These are phyloP conservation scores for Lithophane semibrunnea DNA, from an alignment of 2,888 invertebrate genomes.

Conservation along the genomic window DNA sequence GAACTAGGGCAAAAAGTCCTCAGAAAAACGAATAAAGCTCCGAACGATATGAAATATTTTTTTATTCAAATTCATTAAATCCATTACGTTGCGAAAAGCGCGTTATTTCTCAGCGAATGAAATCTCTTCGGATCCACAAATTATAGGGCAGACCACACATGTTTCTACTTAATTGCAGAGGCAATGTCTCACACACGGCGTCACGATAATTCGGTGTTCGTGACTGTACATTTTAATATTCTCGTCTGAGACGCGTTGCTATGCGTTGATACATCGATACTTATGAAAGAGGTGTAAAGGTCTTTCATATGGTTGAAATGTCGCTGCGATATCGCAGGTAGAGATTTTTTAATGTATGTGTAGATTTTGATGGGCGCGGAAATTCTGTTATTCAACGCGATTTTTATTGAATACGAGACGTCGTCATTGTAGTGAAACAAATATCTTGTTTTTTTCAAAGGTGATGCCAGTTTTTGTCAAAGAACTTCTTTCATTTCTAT, in stretches of 20 bases:
- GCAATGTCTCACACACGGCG: conserved; percentile 70
- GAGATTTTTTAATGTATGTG: not conserved
- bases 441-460: conserved; percentile 9
- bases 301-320: conserved; percentile 37
- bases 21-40: conserved; percentile 41
- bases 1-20: conserved; percentile 23
- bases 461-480: not conserved
- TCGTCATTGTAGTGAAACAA: conserved; percentile 13
- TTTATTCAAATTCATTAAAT: conserved; percentile 58
- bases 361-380: not conserved
- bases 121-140: conserved; percentile 60
- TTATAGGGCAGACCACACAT: conserved; percentile 70
- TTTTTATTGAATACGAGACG: not conserved
- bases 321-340: conserved; percentile 40
- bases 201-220: conserved; percentile 80
- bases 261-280: conserved; percentile 86
- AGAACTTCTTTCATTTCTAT: conserved; percentile 22
- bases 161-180: conserved; percentile 66
- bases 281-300: conserved; percentile 54
- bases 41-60: conserved; percentile 52
- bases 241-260: conserved; percentile 79
- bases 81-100: conserved; percentile 61
- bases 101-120: conserved; percentile 47
- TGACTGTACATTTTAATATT: conserved; percentile 87
- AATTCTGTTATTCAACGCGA: not conserved